Conservation (phyloP, 2,888 invertebrate genomes). For the Diarsia brunnea region DNA sequence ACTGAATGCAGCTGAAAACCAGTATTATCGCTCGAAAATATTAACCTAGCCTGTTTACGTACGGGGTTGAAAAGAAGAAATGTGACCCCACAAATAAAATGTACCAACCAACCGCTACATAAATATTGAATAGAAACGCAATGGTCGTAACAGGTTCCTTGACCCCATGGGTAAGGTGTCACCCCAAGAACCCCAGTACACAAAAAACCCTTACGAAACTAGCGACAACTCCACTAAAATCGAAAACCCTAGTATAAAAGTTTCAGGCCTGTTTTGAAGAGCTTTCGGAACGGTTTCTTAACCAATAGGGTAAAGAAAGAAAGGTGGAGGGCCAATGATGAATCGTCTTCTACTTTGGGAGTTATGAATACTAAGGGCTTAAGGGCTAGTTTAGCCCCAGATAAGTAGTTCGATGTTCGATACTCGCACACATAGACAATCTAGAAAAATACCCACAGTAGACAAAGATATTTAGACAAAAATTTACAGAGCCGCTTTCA, state of each 20-base stretch:
- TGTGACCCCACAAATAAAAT: conserved; percentile 14
- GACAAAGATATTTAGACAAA: neutral
- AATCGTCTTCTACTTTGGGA: conserved; percentile 31
- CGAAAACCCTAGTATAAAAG: conserved; percentile 44
- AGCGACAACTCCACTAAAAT: conserved; percentile 36
- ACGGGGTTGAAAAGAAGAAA: neutral
- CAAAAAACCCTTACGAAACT: conserved; percentile 38
- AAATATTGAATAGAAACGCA: conserved; percentile 38
- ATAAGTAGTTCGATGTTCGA: neutral
- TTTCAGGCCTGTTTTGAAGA: conserved; percentile 45
- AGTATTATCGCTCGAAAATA: too few relatives aligned
- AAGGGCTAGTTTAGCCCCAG: neutral
- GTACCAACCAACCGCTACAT: conserved; percentile 3
- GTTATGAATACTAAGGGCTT: conserved; percentile 33
- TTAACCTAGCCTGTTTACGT: neutral
- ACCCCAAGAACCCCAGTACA: conserved; percentile 41
- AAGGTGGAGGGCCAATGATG: conserved; percentile 32
- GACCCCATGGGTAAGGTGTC: conserved; percentile 42
- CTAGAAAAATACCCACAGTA: neutral
- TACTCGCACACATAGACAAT: neutral
- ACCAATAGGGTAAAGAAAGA: conserved; percentile 10
- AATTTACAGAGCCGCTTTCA: neutral
- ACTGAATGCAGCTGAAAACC: too few relatives aligned
- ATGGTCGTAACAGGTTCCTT: conserved; percentile 40
- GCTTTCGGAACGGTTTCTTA: conserved; percentile 24